Conservation (phyloP, 2,888 invertebrate species). For the Crepidodera aurea region DNA sequence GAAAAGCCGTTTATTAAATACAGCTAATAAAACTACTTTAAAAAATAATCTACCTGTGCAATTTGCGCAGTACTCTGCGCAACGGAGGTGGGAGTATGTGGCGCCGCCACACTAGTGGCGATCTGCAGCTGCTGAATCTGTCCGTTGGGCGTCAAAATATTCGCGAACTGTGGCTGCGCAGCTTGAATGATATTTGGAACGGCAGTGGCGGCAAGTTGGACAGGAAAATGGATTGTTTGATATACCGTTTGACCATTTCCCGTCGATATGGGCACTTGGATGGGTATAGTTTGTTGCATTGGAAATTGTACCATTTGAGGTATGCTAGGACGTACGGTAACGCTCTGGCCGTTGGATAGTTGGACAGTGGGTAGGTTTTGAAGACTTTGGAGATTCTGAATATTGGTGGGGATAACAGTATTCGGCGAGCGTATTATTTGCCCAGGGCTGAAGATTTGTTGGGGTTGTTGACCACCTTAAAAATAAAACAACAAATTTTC, state of each 20-base stretch:
- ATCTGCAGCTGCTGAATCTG: conserved; percentile 91
- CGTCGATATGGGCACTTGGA: conserved; percentile 88
- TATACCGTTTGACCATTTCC: conserved; percentile 91
- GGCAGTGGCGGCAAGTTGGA: conserved; percentile 76
- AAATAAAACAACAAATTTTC: conserved; percentile 22
- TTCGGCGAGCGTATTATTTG: conserved; percentile 81
- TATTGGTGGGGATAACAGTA: conserved; percentile 72
- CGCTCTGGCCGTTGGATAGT: conserved; percentile 75
- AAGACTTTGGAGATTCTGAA: conserved; percentile 74
- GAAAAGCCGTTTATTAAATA: too few relatives aligned
- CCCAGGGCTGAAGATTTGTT: conserved; percentile 68
- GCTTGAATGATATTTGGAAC: conserved; percentile 65
- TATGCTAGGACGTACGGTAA: conserved; percentile 69
- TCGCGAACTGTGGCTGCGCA: conserved; percentile 62
- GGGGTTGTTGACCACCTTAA: conserved; percentile 63
- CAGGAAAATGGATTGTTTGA: conserved; percentile 93
- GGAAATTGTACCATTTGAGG: conserved; percentile 68
- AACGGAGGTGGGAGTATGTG: conserved; percentile 57
- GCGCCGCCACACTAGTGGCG: conserved; percentile 57
- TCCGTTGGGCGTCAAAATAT: conserved; percentile 79
- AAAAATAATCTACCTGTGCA: conserved; percentile 29
- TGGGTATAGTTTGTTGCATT: conserved; percentile 82
- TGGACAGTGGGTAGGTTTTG: conserved; percentile 67
- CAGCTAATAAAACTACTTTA: too few relatives aligned
- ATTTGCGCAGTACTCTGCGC: conserved; percentile 59